These are phyloP conservation scores for Sebastes nivosus DNA, from an alignment of 2,797 vertebrate genomes.

Conservation along the genomic window DNA sequence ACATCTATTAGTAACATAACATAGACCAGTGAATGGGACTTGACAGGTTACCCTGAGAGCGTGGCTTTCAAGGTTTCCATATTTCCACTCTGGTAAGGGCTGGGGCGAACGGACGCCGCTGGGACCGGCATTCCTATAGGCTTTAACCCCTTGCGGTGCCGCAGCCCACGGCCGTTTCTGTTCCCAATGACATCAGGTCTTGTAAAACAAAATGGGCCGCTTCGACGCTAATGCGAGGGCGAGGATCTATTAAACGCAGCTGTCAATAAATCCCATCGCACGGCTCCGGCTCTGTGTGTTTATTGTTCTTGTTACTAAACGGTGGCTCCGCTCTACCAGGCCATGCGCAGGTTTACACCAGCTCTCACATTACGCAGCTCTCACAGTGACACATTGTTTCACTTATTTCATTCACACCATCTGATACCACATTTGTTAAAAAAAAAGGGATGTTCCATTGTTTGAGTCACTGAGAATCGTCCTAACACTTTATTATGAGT, in stretches of 20 bases:
- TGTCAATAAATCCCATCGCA: conserved; percentile 73
- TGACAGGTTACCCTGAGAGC: conserved; percentile 83
- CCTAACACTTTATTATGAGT: conserved; percentile 63
- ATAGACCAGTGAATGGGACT: conserved; percentile 80
- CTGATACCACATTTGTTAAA: conserved; percentile 34
- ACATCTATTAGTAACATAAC: conserved; percentile 84
- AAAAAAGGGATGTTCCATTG: conserved; percentile 31
- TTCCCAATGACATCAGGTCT: conserved; percentile 72
- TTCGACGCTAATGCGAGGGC: conserved; percentile 41
- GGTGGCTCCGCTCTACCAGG: conserved; percentile 59
- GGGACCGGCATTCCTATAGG: conserved; percentile 67
- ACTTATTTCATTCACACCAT: conserved; percentile 59
- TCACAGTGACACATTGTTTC: conserved; percentile 66
- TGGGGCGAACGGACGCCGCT: conserved; percentile 56
- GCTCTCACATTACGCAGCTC: conserved; percentile 45
- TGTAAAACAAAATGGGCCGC: conserved; percentile 68
- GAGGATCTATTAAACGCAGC: conserved; percentile 75
- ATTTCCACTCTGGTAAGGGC: conserved; percentile 77
- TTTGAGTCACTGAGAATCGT: conserved; percentile 50
- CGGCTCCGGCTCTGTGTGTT: conserved; percentile 56
- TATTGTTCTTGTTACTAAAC: conserved; percentile 76
- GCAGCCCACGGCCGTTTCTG: conserved; percentile 23
- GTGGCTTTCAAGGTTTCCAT: conserved; percentile 82
- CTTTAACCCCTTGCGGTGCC: conserved; percentile 67
- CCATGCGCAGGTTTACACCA: conserved; percentile 44